Evolutionary conservation across 2,797 vertebrate genomes (phyloP), one percentile per base, ranked within the genome.

Genomic region (Allobates femoralis): DNA sequence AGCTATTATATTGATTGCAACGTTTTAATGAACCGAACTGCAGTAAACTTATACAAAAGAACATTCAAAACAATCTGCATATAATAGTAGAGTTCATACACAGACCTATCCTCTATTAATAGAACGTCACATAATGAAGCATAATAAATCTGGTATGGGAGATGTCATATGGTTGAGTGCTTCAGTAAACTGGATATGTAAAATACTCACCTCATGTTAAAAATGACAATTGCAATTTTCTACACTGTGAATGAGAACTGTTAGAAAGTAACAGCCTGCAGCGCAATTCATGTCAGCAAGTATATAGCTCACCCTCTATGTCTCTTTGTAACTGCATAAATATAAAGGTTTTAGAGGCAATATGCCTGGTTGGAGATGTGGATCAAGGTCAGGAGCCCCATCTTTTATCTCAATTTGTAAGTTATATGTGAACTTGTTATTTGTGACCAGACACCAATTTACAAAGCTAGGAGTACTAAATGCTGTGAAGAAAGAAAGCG

Each of bases 181-280:
- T 34, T 64, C 67, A 74, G 0, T 32, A 12, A 58, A 53, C 41
- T 56, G 79, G 26, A 55, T 46, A 79, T 73, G 32, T 50, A 73
- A n/a, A 85, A 26, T 85, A n/a, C 41, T n/a, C 30, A 71, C 28
- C 66, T 46, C 79, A 46, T 71, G 62, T 46, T 80, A 50, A 60
- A 85, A 73, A 62, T 73, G 23, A 73, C 37, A 58, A 37, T 79
- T 16, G 23, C 14, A 78, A 64, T 41, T 50, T 30, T 41, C 51
- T 85, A 53, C 55, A 26, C 30, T 80, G 37, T 67, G 53, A 62
- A 73, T 73, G 62, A 85, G 32, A 85, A 67, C 16, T 80, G 32
- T 56, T 62, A 34, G 46, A 23, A n/a, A 46, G 62, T 26, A 51
- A 26, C 4, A 67, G 28, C 34, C 77, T 14, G 74, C n/a, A 64